These are phyloP conservation scores for Choreutis nemorana DNA, from an alignment of 2,888 invertebrate genomes.

Conservation along the genomic window DNA sequence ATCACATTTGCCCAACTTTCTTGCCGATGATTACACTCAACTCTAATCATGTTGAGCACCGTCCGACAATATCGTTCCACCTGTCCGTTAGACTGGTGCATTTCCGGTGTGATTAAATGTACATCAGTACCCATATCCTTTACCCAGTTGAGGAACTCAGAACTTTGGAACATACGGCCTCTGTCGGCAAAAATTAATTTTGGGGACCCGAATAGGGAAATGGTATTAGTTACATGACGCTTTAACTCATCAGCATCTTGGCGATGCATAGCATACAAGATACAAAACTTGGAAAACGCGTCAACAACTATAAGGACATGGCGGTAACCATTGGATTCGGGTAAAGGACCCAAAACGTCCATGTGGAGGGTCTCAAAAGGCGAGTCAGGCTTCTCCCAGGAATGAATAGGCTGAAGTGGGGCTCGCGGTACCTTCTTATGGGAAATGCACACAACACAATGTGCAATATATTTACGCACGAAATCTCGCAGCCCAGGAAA, in stretches of 20 bases:
- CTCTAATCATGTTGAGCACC: slow-evolving; percentile 11
- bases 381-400: slow-evolving; percentile 8
- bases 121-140: slow-evolving; percentile 9
- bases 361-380: slow-evolving; percentile 10
- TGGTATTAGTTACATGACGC: slow-evolving; percentile 2
- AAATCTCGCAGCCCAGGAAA: slow-evolving; percentile 12
- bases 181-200: slow-evolving; percentile 13
- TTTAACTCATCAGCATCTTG: slow-evolving; percentile 15
- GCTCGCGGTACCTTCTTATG: slow-evolving; percentile 5
- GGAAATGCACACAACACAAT: slow-evolving; percentile 12
- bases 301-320: slow-evolving; percentile 13
- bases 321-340: slow-evolving; percentile 10
- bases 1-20: too few species aligned
- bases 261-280: slow-evolving; percentile 12
- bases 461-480: slow-evolving; percentile 11
- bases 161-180: slow-evolving; percentile 15
- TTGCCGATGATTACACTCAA: too few species aligned
- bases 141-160: slow-evolving; percentile 5
- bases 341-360: slow-evolving; percentile 11
- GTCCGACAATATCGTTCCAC: slow-evolving; percentile 12
- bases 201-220: slow-evolving; percentile 14
- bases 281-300: slow-evolving; percentile 14
- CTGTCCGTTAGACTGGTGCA: slow-evolving; percentile 14
- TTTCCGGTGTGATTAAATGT: slow-evolving; percentile 15
- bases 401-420: slow-evolving; percentile 7